Evolutionary conservation across 2,797 vertebrate species (phyloP).

Genomic region (Acanthurus leucopareius): DNA sequence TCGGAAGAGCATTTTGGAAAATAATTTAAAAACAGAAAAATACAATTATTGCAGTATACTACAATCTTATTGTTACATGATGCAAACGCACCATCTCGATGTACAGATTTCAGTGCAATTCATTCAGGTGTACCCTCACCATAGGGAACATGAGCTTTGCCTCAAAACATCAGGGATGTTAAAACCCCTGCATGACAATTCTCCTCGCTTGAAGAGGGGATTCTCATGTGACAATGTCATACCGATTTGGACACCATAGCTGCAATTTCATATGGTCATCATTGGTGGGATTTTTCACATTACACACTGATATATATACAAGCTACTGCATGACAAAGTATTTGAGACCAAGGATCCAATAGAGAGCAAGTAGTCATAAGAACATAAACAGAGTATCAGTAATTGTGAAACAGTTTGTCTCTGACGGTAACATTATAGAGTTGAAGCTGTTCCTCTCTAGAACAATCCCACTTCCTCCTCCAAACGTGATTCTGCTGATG

Average conservation of each 20-base stretch:
- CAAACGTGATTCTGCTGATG: slow-evolving; percentile 51
- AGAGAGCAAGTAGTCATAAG: slow-evolving; percentile 73
- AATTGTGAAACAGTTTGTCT: slow-evolving; percentile 53
- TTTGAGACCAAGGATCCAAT: slow-evolving; percentile 66
- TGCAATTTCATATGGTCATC: slow-evolving; percentile 59
- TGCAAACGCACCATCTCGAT: slow-evolving; percentile 94
- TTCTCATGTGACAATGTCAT: slow-evolving; percentile 47
- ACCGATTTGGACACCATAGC: slow-evolving; percentile 55
- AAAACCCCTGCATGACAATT: slow-evolving; percentile 41
- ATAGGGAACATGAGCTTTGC: slow-evolving; percentile 64
- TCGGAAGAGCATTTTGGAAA: slow-evolving; percentile 81
- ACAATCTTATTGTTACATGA: slow-evolving; percentile 95
- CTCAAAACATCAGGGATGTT: slow-evolving; percentile 55
- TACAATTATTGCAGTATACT: slow-evolving; percentile 98
- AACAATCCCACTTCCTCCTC: slow-evolving; percentile 28
- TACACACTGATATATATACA: slow-evolving; percentile 82
- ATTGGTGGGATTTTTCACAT: slow-evolving; percentile 79
- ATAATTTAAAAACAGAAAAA: slow-evolving; percentile 94
- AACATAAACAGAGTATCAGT: slow-evolving; percentile 61
- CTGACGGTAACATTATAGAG: slow-evolving; percentile 57
- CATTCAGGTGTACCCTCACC: slow-evolving; percentile 82
- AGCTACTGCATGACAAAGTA: slow-evolving; percentile 75
- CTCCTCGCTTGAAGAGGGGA: slow-evolving; percentile 25
- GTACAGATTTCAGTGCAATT: slow-evolving; percentile 99
- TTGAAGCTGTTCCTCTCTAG: slow-evolving; percentile 30